Evolutionary conservation across 2,888 invertebrate genomes (phyloP), one percentile per base, ranked within the genome.

Genomic region (Oligia strigilis): DNA sequence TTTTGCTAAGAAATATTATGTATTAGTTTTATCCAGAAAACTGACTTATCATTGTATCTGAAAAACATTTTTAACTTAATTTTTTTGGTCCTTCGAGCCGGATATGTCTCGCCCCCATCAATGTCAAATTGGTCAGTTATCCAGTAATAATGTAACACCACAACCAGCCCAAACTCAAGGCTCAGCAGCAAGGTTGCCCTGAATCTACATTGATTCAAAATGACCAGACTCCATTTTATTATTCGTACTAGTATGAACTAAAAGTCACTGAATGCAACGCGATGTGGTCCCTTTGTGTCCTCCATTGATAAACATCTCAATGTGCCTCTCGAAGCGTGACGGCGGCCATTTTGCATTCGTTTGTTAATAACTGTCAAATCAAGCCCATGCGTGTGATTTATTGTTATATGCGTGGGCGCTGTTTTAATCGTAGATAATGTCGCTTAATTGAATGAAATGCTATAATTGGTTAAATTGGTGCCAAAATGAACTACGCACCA

Each of bases 231-330:
- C 55, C 62, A 78, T 80, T 75, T 78, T 74, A 66, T 66, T 36
- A 75, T 76, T 72, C 43, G 75, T 81, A 76, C 43, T 66, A 58
- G 19, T 70, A 69, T 65, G 55, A 71, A 80, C 74, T 77, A 66
- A 76, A 81, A 83, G 62, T 65, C 46, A 69, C 46, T 86, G 86
- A 80, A 83, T 77, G 73, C 58, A 73, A 65, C 77, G 70, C 67
- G 72, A 71, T 82, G 79, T 64, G 72, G 64, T 83, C 75, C 80
- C 69, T 78, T 71, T 82, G 70, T 85, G 85, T 81, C 76, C 77
- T 81, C 80, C 86, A 83, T 87, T 87, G 83, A 87, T 86, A 78
- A 77, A 75, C 9, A 87, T 85, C 87, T 80, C 73, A 81, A 82
- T 72, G 70, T n/a, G 70, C 29, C 43, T 29, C 23, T 14, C 75